Percentiles rank a stretch among this genome's conserved stretches.
These are phyloP conservation scores for Tachyglossus aculeatus DNA, from an alignment of 2,797 vertebrate species.

Conservation along the genomic window DNA sequence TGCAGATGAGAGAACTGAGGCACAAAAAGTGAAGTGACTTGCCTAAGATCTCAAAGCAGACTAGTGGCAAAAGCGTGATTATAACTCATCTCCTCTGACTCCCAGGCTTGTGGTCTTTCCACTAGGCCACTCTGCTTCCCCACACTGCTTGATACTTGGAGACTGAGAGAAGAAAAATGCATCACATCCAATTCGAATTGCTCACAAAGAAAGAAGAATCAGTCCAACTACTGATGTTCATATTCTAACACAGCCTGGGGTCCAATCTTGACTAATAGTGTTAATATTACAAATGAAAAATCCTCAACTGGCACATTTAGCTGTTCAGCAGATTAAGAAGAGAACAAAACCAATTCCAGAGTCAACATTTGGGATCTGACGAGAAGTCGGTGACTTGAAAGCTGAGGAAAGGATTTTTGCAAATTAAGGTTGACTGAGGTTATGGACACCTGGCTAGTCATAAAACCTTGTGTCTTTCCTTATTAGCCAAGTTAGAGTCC, in stretches of 20 bases:
- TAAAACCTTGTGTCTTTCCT: slow-evolving; percentile 31
- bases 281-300: background rate
- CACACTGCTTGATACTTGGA: too few species aligned
- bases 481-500: slow-evolving; percentile 24
- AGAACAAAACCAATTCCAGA: slow-evolving; percentile 27
- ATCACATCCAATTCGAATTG: background rate
- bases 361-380: slow-evolving; percentile 29
- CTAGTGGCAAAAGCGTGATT: too few species aligned
- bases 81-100: too few species aligned
- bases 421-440: slow-evolving; percentile 40
- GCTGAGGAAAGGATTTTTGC: slow-evolving; percentile 55
- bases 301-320: slow-evolving; percentile 8
- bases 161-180: background rate
- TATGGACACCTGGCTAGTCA: slow-evolving; percentile 61
- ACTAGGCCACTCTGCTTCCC: too few species aligned
- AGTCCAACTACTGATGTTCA: background rate
- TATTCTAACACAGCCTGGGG: background rate
- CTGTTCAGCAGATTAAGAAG: background rate
- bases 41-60: too few species aligned
- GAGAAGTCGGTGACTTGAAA: slow-evolving; percentile 58
- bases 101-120: too few species aligned
- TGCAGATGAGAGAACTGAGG: too few species aligned
- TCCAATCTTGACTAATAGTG: too few species aligned
- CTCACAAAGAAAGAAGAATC: background rate
- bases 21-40: too few species aligned